Base-by-base conservation (phyloP, 2,888 invertebrate genomes). In the Ophion obscuratus region DNA sequence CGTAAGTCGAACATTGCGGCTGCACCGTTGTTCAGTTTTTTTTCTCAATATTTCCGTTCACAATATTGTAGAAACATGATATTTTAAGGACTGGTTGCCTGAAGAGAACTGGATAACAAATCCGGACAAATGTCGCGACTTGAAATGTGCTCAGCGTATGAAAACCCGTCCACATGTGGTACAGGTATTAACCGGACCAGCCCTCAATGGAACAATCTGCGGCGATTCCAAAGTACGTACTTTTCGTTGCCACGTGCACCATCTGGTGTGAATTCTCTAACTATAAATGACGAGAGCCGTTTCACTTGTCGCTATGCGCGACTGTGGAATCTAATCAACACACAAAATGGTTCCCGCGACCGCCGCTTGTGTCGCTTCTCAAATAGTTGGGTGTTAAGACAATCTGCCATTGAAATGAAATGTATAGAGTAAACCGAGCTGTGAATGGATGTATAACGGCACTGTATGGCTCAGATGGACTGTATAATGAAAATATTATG, bases 141-240 rank as follows among this genome's bases (percentile, higher is more conserved):
- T 70, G n/a, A 70, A 70, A 70, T 70, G 68, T 70, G 68, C 68
- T 20, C 10, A 17, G 14, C 24, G n/a, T 1, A 24, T 5, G 24
- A 24, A 47, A 0, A 14, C 10, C 3, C 68, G 68, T 47, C 68
- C 68, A 44, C 24, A 47, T 47, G 6, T 70, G 24, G 14, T 70
- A 6, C 14, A 40, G 24, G 27, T 24, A 14, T 47, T 6, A 47
- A 70, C 47, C 24, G 68, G 47, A 4, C 27, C 68, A 47, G 68
- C 68, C 10, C 44, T 70, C 44, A 24, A 70, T 27, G 68, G 68
- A 47, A 70, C 68, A 14, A 9, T 5, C 20, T 70, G 68, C 47
- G 68, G 68, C 17, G 68, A 70, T 70, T 47, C 68, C 7, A 44
- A 70, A 47, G 68, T 70, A 47, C 40, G 68, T 47, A 66, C 14